Evolutionary conservation across 2,888 invertebrate species (phyloP).

Genomic region (Serripes groenlandicus): DNA sequence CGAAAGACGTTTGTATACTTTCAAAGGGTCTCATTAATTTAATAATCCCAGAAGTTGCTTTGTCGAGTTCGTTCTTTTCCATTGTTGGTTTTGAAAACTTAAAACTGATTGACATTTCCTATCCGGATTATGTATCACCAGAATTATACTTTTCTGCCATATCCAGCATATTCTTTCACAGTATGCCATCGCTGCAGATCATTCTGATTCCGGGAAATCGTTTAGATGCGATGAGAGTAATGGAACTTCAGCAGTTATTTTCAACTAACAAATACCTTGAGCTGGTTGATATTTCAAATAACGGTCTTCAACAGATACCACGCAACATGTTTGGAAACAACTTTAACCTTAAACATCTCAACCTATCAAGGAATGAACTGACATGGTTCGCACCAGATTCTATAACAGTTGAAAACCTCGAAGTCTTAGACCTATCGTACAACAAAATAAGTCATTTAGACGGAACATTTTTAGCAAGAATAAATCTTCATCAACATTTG

Average conservation of each 20-base stretch:
- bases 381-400: not conserved
- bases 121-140: not conserved
- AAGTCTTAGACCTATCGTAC: not conserved
- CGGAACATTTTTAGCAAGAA: no score
- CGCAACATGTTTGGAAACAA: not conserved
- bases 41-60: not conserved
- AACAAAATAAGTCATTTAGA: not conserved
- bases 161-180: not conserved
- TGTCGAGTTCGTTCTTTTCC: not conserved
- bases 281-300: not conserved
- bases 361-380: not conserved
- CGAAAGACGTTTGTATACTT: not conserved
- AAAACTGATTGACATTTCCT: not conserved
- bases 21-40: not conserved
- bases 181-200: not conserved
- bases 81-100: not conserved
- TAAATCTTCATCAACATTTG: not conserved
- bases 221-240: not conserved
- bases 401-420: not conserved
- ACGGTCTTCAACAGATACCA: not conserved
- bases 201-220: not conserved
- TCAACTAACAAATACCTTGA: not conserved
- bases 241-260: not conserved
- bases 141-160: not conserved
- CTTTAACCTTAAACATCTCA: not conserved